Percentiles rank a stretch among this genome's conserved stretches.
Conservation (phyloP, 1,140 invertebrate species). For the Acromyrmex echinatior region DNA sequence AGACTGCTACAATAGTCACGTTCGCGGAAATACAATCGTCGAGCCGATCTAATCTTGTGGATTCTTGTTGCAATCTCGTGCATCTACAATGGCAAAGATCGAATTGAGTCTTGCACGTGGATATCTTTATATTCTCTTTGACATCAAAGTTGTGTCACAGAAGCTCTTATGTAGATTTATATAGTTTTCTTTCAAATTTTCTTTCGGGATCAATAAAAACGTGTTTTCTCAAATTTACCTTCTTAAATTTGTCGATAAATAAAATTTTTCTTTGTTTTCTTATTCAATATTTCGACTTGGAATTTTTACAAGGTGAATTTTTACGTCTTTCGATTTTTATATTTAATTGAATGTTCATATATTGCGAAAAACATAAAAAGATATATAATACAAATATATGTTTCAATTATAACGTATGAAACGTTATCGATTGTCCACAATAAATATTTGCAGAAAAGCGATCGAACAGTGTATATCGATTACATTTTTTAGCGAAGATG, state of each 20-base stretch:
- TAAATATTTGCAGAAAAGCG: background rate
- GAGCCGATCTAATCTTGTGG: slow-evolving; percentile 75
- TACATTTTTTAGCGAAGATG: background rate
- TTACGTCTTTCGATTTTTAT: background rate
- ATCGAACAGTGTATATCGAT: background rate
- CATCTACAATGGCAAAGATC: slow-evolving; percentile 70
- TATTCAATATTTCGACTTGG: background rate
- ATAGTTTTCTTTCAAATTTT: background rate
- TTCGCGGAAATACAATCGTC: slow-evolving; percentile 79
- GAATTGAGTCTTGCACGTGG: slow-evolving; percentile 47
- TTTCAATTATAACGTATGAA: background rate
- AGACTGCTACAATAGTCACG: slow-evolving; percentile 78
- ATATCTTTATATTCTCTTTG: slow-evolving; percentile 35
- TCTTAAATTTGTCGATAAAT: slow-evolving; percentile 1
- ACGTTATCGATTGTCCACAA: background rate
- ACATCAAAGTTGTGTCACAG: background rate
- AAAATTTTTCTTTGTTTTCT: background rate
- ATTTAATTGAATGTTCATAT: background rate
- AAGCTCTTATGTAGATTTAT: background rate
- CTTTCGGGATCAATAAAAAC: background rate
- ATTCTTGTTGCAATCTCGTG: slow-evolving; percentile 65
- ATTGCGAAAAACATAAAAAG: background rate
- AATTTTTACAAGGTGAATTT: background rate
- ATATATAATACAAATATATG: background rate
- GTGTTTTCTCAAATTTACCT: background rate